These are phyloP conservation scores for Drosophila meridiana DNA, from an alignment of 2,888 invertebrate genomes.

Conservation along the genomic window DNA sequence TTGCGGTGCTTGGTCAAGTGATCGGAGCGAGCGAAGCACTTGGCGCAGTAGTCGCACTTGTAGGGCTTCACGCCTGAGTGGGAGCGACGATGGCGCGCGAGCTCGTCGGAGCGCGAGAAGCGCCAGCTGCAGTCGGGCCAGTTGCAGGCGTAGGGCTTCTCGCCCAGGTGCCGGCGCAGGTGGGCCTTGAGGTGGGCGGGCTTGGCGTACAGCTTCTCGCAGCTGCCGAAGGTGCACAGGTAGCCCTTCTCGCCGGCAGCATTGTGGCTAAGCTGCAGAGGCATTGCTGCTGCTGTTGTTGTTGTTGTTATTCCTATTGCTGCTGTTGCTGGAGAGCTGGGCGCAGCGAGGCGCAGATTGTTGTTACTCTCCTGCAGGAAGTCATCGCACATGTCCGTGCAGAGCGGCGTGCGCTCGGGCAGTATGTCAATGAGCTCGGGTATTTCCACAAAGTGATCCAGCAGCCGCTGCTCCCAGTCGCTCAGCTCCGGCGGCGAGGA, in stretches of 20 bases:
- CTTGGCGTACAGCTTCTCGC: conserved; percentile 94
- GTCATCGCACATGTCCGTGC: conserved; percentile 86
- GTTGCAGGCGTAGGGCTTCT: conserved; percentile 90
- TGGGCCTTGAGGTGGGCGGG: conserved; percentile 96
- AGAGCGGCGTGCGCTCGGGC: conserved; percentile 87
- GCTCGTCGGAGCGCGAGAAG: conserved; percentile 97
- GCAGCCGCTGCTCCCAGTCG: conserved; percentile 83
- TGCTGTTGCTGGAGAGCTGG: conserved; percentile 61
- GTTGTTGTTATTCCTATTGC: background rate
- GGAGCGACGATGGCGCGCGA: conserved; percentile 96
- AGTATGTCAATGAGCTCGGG: conserved; percentile 83
- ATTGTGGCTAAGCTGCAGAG: conserved; percentile 79
- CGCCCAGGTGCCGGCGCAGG: conserved; percentile 92
- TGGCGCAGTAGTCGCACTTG: conserved; percentile 93
- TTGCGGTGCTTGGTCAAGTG: conserved; percentile 96
- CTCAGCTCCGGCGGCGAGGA: conserved; percentile 68
- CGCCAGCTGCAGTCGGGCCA: conserved; percentile 95
- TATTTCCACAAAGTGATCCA: conserved; percentile 83
- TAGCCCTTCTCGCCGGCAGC: conserved; percentile 86
- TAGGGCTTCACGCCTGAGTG: conserved; percentile 98
- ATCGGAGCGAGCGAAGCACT: conserved; percentile 96
- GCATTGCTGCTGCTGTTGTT: background rate
- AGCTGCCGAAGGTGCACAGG: conserved; percentile 89
- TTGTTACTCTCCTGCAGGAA: conserved; percentile 86
- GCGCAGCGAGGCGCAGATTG: conserved; percentile 69